A percentile compares a stretch with the other conserved stretches of the same genome.
Evolutionary conservation across 1,140 invertebrate genomes (phyloP).

Genomic region (Zaprionus ornatus): DNA sequence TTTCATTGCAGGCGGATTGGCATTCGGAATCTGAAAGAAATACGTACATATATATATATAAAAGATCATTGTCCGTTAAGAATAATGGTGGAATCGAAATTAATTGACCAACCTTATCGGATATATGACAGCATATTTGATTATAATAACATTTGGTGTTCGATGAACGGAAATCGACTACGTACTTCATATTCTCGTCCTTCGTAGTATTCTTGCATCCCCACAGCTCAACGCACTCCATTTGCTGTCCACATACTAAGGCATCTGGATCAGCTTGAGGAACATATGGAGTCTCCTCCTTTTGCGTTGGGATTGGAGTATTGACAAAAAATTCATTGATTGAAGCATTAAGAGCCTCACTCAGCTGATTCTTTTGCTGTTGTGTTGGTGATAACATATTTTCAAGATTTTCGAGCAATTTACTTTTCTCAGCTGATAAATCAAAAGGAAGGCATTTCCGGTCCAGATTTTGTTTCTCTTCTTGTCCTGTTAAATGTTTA

Average conservation of each 20-base stretch:
- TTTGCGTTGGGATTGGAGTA: background rate
- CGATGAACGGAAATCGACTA: background rate
- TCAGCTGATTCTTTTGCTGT: background rate
- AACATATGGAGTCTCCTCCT: background rate
- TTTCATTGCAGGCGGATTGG: background rate
- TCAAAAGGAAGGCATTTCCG: background rate
- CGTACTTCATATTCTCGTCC: background rate
- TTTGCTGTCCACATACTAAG: background rate
- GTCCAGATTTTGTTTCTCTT: background rate
- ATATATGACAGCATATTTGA: conserved; percentile 19
- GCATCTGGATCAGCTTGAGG: background rate
- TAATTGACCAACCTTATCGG: conserved; percentile 14
- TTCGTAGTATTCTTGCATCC: conserved; percentile 4
- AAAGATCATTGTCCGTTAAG: background rate
- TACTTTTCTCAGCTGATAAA: background rate
- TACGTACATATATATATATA: background rate
- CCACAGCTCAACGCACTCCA: conserved; percentile 13
- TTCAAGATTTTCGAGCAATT: background rate
- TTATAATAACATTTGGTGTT: background rate
- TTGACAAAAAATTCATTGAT: background rate
- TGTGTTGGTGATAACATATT: background rate
- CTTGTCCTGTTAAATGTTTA: too few relatives aligned
- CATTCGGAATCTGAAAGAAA: background rate
- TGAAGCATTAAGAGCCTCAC: background rate
- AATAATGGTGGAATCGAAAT: background rate